Base-by-base conservation (phyloP, 2,797 vertebrate species). In the Smutsia gigantea region DNA sequence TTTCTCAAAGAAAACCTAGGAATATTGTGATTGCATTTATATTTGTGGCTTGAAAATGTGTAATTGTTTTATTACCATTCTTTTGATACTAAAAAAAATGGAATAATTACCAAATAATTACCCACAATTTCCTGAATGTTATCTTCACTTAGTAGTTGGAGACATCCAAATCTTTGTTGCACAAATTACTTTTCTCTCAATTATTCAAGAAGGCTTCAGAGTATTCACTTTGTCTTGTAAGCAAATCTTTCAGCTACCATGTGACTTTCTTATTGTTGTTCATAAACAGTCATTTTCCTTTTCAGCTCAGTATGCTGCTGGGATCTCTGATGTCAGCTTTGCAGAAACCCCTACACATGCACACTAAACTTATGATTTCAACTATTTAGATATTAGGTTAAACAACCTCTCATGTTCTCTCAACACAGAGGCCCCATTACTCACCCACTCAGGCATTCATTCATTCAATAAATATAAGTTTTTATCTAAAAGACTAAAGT, bases 81-180 rank as follows among this genome's bases (percentile, higher is more conserved):
- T 95, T 93, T 82, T 69, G 21, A 87, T 81, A 53, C 11, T 75
- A 39, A 83, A 93, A 69, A 74, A 95, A 87, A 53, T 75, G 15
- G 7, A 90, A 92, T 61, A 89, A 93, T 87, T 37, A 61, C 5
- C 25, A 72, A 66, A 82, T 84, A 84, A 92, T 94, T 82, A 61
- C 1, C 4, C 8, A 94, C 2, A 64, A 42, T 95, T 96, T 87
- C 15, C n/a, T 90, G 13, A 90, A 42, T 90, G 61, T 55, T 79
- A 19, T 68, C 51, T 84, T 93, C 12, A 84, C 3, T 64, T 88
- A 61, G n/a, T 81, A 61, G 17, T 72, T 51, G 79, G 8, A 88
- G 4, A 51, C 15, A 49, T 93, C 0, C 1, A 89, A 83, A 82
- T 72, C 27, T 64, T 95, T 97, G n/a, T 86, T 79, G 0, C 5